Base-by-base conservation (phyloP, 2,113 vertebrate genomes). In the Thinocorus orbignyianus region DNA sequence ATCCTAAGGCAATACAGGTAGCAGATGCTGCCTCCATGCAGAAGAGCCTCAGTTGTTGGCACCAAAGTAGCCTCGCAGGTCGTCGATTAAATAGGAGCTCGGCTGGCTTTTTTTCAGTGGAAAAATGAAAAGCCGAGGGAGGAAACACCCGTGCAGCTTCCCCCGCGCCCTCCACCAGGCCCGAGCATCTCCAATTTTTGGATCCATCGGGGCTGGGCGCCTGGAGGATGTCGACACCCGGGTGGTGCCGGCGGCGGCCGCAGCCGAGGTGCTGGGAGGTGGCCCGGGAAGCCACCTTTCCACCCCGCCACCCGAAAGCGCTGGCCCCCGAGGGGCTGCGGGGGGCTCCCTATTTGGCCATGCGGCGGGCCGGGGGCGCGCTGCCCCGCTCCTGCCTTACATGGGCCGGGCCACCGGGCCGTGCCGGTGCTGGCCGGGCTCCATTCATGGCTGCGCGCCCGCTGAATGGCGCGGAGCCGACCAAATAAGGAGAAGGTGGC, bases 401-500 rank as follows among this genome's bases (percentile, higher is more conserved):
- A 98, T 98, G 98, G 98, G 95, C 96, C 82, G 96, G 64, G 80
- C 95, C 93, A 81, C 88, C 97, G 96, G 97, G 95, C 97, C 77
- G 91, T 92, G 94, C 93, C 96, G 78, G 94, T 90, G 88, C 88
- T 87, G 87, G 89, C 92, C 95, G 96, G 93, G 95, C 97, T 98
- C 98, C 99, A 98, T 99, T 98, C 98, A 99, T 98, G 99, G 98
- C 98, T 97, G 96, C 97, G 76, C 97, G 91, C 95, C 96, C 97
- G 95, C 98, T 97, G 97, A 95, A 97, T 94, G 97, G 96, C 90
- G 98, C 97, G 93, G 97, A 95, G 95, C 95, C 93, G 95, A 98
- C 99, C 98, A 99, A 99, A 99, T 99, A 99, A 98, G 98, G 98
- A 98, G 86, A 98, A 97, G 98, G 98, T 97, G 97, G 96, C 97